phyloP scores from a whole-genome alignment of 2,797 vertebrate species.

The Sitta carolinensis region DNA sequence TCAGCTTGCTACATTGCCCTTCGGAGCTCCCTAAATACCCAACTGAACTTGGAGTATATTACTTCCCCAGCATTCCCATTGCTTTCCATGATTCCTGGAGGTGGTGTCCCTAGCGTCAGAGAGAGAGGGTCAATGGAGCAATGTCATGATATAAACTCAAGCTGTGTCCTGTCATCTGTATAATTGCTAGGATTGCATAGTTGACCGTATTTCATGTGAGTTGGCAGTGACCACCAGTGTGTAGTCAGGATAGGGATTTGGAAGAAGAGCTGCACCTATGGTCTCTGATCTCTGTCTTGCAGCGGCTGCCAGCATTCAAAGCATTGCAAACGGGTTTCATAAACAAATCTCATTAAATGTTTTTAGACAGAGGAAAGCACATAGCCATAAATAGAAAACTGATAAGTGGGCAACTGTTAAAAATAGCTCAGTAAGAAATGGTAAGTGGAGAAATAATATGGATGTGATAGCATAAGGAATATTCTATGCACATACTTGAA shows the following conservation, averaged over 20 bases:
- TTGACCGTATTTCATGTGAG: slow-evolving; percentile 30
- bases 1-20: slow-evolving; percentile 52
- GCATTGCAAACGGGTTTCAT: slow-evolving; percentile 63
- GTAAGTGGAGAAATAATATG: slow-evolving; percentile 73
- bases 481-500: slow-evolving; percentile 51
- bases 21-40: background rate
- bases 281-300: slow-evolving; percentile 45
- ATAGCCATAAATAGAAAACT: slow-evolving; percentile 69
- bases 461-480: slow-evolving; percentile 71
- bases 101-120: background rate
- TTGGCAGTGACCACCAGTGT: background rate
- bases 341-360: slow-evolving; percentile 69
- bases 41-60: background rate
- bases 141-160: background rate
- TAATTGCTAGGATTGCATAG: background rate
- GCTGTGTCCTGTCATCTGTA: slow-evolving; percentile 4
- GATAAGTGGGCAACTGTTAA: slow-evolving; percentile 69
- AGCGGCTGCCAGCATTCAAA: slow-evolving; percentile 59
- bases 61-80: background rate
- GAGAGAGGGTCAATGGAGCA: background rate
- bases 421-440: slow-evolving; percentile 74
- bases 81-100: slow-evolving; percentile 16
- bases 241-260: slow-evolving; percentile 13
- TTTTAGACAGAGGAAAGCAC: slow-evolving; percentile 65
- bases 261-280: slow-evolving; percentile 50